Evolutionary conservation across 92 coral and sea anemone species (phyloP).

Genomic region (Porites divaricata): DNA sequence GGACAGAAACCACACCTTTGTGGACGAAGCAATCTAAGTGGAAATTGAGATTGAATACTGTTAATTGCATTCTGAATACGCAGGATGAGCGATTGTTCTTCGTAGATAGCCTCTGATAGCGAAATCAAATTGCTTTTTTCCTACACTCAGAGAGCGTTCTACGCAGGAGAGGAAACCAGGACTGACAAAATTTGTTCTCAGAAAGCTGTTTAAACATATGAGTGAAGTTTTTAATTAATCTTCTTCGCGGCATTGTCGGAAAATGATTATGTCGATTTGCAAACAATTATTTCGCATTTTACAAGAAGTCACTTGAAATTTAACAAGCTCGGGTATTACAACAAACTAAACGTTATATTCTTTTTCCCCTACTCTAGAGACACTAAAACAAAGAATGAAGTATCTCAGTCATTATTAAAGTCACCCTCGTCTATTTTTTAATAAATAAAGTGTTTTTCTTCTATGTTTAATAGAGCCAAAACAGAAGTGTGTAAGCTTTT

Average conservation of each 20-base stretch:
- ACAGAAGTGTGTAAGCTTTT: conserved; percentile 42
- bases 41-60: conserved; percentile 24
- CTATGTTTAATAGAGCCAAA: conserved; percentile 23
- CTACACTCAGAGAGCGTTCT: conserved; percentile 26
- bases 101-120: conserved; percentile 41
- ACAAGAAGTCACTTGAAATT: conserved; percentile 55
- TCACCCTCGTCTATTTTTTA: background rate
- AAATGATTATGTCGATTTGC: conserved; percentile 63
- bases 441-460: conserved; percentile 8
- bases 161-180: conserved; percentile 50
- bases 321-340: conserved; percentile 48
- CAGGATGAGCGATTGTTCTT: conserved; percentile 28
- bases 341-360: conserved; percentile 25
- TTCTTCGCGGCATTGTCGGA: conserved; percentile 76
- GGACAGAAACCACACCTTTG: conserved; percentile 30
- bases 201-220: conserved; percentile 81
- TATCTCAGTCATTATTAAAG: background rate
- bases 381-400: background rate
- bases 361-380: background rate
- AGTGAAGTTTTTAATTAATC: conserved; percentile 79
- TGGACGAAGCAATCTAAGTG: conserved; percentile 23
- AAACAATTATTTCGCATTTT: conserved; percentile 66
- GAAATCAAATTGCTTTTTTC: conserved; percentile 29
- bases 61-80: conserved; percentile 19
- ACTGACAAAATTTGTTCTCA: conserved; percentile 44